Conservation (phyloP, 2,113 vertebrate species). For the Albula goreensis region DNA sequence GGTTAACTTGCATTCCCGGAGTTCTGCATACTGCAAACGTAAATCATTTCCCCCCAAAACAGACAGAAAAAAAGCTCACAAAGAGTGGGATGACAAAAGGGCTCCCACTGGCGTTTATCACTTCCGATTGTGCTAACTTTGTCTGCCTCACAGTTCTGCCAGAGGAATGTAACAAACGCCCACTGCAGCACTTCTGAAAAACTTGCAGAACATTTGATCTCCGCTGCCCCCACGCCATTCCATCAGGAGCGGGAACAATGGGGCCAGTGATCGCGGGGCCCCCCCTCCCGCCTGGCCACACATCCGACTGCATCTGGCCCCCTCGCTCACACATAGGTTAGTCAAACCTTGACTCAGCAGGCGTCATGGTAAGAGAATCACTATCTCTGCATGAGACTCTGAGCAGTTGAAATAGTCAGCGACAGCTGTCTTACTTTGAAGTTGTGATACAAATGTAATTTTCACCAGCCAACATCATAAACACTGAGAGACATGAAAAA, state of each 20-base stretch:
- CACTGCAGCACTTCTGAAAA: conserved; percentile 5
- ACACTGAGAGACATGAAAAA: too few species aligned
- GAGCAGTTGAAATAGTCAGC: neutral
- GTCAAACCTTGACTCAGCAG: conserved; percentile 22
- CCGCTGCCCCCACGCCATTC: neutral
- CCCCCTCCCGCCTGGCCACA: neutral
- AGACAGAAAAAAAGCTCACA: neutral
- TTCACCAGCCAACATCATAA: neutral
- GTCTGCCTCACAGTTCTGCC: neutral
- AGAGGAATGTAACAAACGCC: neutral
- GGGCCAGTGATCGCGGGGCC: neutral
- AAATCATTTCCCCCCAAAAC: too few species aligned
- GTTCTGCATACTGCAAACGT: too few species aligned
- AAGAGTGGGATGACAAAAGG: neutral
- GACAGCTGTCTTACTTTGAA: conserved; percentile 20
- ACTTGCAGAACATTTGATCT: conserved; percentile 14
- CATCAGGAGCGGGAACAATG: neutral
- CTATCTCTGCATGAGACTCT: neutral
- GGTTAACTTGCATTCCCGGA: neutral
- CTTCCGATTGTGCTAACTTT: neutral
- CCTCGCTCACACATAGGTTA: neutral
- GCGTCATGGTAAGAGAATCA: conserved; percentile 4
- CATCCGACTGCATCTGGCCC: neutral
- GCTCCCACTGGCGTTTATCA: neutral
- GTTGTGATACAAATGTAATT: conserved; percentile 14